Evolutionary conservation across 2,113 vertebrate genomes (phyloP).

Genomic region (Festucalex cinctus): DNA sequence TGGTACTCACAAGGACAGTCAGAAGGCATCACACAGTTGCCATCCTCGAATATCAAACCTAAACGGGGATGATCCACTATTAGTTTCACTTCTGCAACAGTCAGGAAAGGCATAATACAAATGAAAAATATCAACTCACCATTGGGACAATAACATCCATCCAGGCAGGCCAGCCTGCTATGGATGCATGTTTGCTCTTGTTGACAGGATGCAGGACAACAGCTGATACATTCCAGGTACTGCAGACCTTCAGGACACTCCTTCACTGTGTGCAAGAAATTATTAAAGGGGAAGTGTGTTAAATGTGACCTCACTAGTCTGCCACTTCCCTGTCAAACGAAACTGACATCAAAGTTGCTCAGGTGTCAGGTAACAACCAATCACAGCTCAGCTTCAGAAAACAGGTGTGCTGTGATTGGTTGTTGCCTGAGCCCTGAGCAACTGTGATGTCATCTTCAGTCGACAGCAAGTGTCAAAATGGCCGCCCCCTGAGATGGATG

Average conservation of each 20-base stretch:
- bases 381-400: too few relatives aligned
- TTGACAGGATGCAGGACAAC: constrained; percentile 85
- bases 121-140: constrained; percentile 60
- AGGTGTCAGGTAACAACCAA: too few relatives aligned
- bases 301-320: too few relatives aligned
- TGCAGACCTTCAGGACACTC: constrained; percentile 76
- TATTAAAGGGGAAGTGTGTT: neutral
- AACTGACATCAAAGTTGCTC: too few relatives aligned
- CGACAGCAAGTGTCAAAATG: too few relatives aligned
- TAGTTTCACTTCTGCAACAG: neutral
- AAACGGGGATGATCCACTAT: neutral
- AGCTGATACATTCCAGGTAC: constrained; percentile 87
- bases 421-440: too few relatives aligned
- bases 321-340: too few relatives aligned
- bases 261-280: constrained; percentile 57
- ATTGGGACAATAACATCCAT: constrained; percentile 91
- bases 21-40: constrained; percentile 77
- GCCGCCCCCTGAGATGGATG: too few relatives aligned
- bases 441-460: too few relatives aligned
- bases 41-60: constrained; percentile 88
- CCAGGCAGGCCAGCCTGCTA: constrained; percentile 89
- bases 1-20: constrained; percentile 93
- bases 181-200: constrained; percentile 80
- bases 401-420: too few relatives aligned
- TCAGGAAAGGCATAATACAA: neutral